Conservation (phyloP, 2,888 invertebrate species). For the Sericinus montela region DNA sequence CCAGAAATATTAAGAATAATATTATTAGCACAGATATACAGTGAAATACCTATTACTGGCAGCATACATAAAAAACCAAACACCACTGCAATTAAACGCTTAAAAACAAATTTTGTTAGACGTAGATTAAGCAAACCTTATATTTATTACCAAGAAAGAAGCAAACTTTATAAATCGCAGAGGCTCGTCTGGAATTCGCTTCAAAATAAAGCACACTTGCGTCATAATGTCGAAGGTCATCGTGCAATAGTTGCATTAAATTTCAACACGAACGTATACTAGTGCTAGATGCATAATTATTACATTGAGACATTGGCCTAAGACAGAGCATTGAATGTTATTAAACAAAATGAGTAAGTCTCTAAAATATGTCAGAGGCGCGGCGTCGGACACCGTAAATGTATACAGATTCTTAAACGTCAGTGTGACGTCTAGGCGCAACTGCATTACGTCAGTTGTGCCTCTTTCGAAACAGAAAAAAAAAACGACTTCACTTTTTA, state of each 20-base stretch:
- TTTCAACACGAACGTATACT: conserved; percentile 11
- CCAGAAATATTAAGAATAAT: too few species aligned
- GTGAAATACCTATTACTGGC: too few species aligned
- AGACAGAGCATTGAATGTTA: background rate
- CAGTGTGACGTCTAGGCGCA: conserved; percentile 22
- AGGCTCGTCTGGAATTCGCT: background rate
- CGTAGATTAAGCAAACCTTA: too few species aligned
- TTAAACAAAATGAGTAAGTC: background rate
- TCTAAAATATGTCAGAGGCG: background rate
- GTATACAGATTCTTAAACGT: conserved; percentile 19
- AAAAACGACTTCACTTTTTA: background rate
- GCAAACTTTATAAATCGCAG: background rate
- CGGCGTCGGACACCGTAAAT: conserved; percentile 8
- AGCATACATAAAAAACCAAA: too few species aligned
- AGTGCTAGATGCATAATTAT: conserved; percentile 2
- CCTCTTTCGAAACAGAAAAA: background rate
- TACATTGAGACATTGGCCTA: conserved; percentile 2
- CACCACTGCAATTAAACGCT: too few species aligned
- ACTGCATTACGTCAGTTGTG: background rate
- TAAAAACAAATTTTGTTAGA: too few species aligned
- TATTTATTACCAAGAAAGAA: background rate
- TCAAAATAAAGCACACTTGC: conserved; percentile 5
- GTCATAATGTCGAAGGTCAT: conserved; percentile 6
- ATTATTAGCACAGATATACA: too few species aligned
- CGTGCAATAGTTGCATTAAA: conserved; percentile 14